Evolutionary conservation across 2,888 invertebrate genomes (phyloP).

Genomic region (Tanytarsus gracilentus): DNA sequence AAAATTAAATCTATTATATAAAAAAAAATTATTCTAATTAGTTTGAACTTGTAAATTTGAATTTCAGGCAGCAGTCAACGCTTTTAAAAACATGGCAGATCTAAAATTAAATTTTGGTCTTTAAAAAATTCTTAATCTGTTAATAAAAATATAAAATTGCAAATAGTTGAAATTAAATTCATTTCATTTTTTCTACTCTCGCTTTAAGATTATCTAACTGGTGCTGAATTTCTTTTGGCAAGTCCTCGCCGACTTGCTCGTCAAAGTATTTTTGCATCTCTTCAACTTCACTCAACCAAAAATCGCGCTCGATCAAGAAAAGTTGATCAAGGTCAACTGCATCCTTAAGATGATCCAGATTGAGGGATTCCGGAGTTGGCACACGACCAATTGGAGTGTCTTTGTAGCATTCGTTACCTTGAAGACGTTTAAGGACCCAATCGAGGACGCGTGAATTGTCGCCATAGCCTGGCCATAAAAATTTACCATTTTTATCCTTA

Average conservation of each 20-base stretch:
- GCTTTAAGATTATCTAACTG: constrained; percentile 60
- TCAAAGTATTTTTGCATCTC: constrained; percentile 83
- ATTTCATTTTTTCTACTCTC: constrained; percentile 49
- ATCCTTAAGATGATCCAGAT: constrained; percentile 59
- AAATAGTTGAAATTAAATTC: no score
- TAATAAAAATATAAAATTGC: no score
- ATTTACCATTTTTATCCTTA: constrained; percentile 73
- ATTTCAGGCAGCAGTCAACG: no score
- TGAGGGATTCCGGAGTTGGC: constrained; percentile 56
- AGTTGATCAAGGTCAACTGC: constrained; percentile 68
- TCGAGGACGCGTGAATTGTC: constrained; percentile 95
- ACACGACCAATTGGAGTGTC: constrained; percentile 70
- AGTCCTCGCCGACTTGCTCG: constrained; percentile 80
- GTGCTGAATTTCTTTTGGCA: constrained; percentile 64
- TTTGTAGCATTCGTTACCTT: constrained; percentile 59
- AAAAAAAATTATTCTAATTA: no score
- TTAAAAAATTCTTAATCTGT: no score
- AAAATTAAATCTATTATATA: no score
- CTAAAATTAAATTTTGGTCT: no score
- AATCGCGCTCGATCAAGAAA: constrained; percentile 79
- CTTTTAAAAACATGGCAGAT: no score
- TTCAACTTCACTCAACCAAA: constrained; percentile 81
- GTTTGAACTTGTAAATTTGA: no score
- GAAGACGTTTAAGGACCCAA: constrained; percentile 85
- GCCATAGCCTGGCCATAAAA: constrained; percentile 98